Conservation (phyloP, 2,888 invertebrate genomes). For the Itoplectis maculator region DNA sequence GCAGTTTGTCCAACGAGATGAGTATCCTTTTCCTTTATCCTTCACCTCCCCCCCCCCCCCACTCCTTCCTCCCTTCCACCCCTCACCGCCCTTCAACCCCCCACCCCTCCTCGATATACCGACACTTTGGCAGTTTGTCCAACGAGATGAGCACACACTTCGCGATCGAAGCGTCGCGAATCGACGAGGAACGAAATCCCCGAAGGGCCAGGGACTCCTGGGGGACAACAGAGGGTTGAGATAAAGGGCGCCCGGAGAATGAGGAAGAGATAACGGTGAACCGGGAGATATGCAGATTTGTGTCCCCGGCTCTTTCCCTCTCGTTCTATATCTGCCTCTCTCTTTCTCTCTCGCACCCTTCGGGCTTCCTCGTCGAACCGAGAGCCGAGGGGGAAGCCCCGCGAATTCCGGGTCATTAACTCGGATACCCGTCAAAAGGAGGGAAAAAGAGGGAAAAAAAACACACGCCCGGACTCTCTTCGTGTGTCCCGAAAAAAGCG, state of each 20-base stretch:
- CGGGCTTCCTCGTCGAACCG: constrained; percentile 32
- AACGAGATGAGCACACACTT: constrained; percentile 22
- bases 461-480: not conserved
- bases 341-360: constrained; percentile 23
- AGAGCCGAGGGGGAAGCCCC: constrained; percentile 31
- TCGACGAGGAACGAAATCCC: constrained; percentile 30
- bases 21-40: no score
- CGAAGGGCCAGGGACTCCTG: constrained; percentile 11
- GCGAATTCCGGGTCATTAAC: constrained; percentile 60
- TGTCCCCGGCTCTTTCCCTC: constrained; percentile 4
- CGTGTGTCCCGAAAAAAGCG: not conserved
- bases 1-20: constrained; percentile 15
- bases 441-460: not conserved
- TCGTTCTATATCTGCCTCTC: constrained; percentile 11
- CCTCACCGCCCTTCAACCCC: not conserved
- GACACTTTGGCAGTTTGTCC: constrained; percentile 22
- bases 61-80: not conserved
- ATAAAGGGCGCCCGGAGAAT: constrained; percentile 11
- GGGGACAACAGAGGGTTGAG: not conserved
- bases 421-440: constrained; percentile 29
- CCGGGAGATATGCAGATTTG: constrained; percentile 45
- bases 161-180: constrained; percentile 38
- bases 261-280: constrained; percentile 12
- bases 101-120: not conserved
- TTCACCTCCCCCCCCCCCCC: not conserved